Conservation (phyloP, 2,888 invertebrate species). For the Sminthurinus aureus region DNA sequence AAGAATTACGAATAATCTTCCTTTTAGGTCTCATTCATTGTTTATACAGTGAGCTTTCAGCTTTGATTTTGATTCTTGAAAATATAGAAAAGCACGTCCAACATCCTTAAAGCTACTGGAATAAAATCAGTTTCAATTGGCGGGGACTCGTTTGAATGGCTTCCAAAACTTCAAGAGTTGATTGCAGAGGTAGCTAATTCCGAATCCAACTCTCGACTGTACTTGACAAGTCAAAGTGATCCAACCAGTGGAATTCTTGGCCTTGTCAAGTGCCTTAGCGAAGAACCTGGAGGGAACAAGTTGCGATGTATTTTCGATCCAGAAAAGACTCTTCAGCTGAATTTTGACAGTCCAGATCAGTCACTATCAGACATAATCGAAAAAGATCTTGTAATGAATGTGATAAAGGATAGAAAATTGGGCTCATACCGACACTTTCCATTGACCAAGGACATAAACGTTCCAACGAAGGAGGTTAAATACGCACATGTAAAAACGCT, state of each 20-base stretch:
- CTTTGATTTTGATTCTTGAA: too few relatives aligned
- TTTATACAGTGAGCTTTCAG: too few relatives aligned
- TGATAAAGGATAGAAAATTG: too few relatives aligned
- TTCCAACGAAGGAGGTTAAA: slow-evolving; percentile 64
- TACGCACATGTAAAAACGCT: slow-evolving; percentile 81
- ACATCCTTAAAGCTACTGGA: too few relatives aligned
- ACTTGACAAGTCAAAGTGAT: slow-evolving; percentile 74
- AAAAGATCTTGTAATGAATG: too few relatives aligned
- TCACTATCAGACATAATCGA: slow-evolving; percentile 67
- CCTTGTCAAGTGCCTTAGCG: slow-evolving; percentile 85
- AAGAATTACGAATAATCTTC: too few relatives aligned
- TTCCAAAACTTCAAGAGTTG: slow-evolving; percentile 77
- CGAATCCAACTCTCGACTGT: slow-evolving; percentile 66
- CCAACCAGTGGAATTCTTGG: slow-evolving; percentile 82
- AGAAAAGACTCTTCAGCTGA: neutral
- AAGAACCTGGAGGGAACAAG: slow-evolving; percentile 83
- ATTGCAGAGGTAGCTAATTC: slow-evolving; percentile 68
- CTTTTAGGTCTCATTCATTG: too few relatives aligned
- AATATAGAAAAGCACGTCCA: too few relatives aligned
- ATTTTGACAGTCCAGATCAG: slow-evolving; percentile 12
- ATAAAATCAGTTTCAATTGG: slow-evolving; percentile 78
- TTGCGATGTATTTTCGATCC: slow-evolving; percentile 68
- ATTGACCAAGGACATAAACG: too few relatives aligned
- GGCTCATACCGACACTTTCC: too few relatives aligned
- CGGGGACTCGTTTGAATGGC: too few relatives aligned